Evolutionary conservation across 2,888 invertebrate species (phyloP), one percentile per base, ranked within the genome.

Genomic region (Tipula helvola): DNA sequence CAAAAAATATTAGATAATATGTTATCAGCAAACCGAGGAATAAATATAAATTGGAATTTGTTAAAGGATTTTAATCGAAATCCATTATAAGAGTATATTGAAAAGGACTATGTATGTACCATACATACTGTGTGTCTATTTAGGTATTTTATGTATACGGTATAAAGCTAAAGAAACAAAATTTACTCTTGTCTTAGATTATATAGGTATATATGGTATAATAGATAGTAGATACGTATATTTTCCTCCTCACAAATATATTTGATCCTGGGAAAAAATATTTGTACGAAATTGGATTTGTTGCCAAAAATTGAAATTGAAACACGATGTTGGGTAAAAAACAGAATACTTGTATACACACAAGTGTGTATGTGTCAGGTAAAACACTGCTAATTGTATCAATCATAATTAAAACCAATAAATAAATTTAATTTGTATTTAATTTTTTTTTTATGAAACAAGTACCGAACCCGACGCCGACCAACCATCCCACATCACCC

Each of bases 1-100:
- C 71, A 71, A 71, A 71, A 71, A 71, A 71, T 71, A 71, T 71
- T 71, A 71, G 71, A 71, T 71, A 71, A 71, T 71, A 71, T 71
- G 71, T 71, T 71, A 71, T 71, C 71, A 71, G 71, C 28, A 71
- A 28, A 71, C 71, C 71, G 71, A 71, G 71, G 71, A 71, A 71
- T 71, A 71, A 71, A 71, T 71, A 71, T 71, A 71, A 71, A 71
- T 71, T 71, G 71, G 71, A 71, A 71, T 71, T 71, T 71, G 71
- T 28, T 71, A 71, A 71, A 71, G 28, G 71, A 71, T 71, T 71
- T 71, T 71, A 71, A 71, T 71, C 71, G 71, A 71, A 71, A 28
- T 71, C 71, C 71, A 71, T 71, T 71, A 71, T 71, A 71, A 71
- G 71, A 4, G 5, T 71, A 71, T 28, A 71, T 71, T 71, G 71